phyloP scores from a whole-genome alignment of 2,797 vertebrate genomes.

The Lithobates sylvaticus region DNA sequence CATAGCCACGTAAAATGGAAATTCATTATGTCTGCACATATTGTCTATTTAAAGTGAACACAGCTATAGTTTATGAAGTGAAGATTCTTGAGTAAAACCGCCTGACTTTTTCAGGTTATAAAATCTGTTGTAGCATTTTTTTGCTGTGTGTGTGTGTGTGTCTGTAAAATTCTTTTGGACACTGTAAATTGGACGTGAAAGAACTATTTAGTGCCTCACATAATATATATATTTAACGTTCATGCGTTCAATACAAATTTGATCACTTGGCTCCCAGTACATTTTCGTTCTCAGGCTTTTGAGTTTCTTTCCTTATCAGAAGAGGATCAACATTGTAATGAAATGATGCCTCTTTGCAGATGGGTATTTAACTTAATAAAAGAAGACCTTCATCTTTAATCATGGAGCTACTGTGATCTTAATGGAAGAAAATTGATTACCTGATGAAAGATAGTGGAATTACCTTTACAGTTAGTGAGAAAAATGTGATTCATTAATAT shows the following conservation, averaged over 20 bases:
- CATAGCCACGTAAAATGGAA: too few species aligned
- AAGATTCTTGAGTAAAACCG: too few species aligned
- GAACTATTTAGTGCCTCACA: slow-evolving; percentile 19
- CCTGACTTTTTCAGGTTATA: too few species aligned
- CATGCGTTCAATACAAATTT: slow-evolving; percentile 38
- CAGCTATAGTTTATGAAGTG: too few species aligned
- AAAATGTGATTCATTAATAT: slow-evolving; percentile 64
- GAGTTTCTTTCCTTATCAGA: slow-evolving; percentile 38
- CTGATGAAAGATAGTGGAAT: slow-evolving; percentile 65
- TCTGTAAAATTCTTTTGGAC: neutral
- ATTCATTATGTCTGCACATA: too few species aligned
- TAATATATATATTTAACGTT: slow-evolving; percentile 14
- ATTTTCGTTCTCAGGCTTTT: slow-evolving; percentile 25
- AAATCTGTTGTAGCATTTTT: too few species aligned
- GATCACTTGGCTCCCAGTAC: slow-evolving; percentile 19
- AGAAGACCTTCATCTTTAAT: slow-evolving; percentile 56
- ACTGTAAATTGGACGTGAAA: slow-evolving; percentile 30
- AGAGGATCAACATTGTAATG: slow-evolving; percentile 63
- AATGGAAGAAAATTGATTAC: slow-evolving; percentile 70
- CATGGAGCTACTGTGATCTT: slow-evolving; percentile 59
- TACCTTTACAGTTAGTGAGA: slow-evolving; percentile 65
- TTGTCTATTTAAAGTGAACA: too few species aligned
- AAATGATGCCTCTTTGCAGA: slow-evolving; percentile 59
- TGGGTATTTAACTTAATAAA: slow-evolving; percentile 65
- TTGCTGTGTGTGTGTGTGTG: too few species aligned